A percentile compares a stretch with the other conserved stretches of the same genome.
These are phyloP conservation scores for Caenorhabditis sp. DNA, from an alignment of 2,888 invertebrate genomes.

Conservation along the genomic window DNA sequence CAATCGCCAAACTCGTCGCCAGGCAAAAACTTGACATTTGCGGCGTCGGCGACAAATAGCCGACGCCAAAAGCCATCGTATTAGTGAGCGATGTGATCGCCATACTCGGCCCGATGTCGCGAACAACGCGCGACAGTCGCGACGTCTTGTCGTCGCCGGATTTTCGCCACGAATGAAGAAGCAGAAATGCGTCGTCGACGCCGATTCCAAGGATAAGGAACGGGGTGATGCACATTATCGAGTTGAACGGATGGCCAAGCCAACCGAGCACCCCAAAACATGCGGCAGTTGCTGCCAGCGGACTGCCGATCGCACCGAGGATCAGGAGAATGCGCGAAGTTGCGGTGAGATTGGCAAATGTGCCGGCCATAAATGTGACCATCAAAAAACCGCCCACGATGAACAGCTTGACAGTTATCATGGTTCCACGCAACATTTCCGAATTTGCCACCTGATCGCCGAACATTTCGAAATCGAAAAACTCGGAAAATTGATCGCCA, in stretches of 20 bases:
- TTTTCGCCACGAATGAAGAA: constrained; percentile 53
- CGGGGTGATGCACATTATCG: constrained; percentile 60
- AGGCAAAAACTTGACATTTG: constrained; percentile 64
- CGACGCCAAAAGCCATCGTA: constrained; percentile 56
- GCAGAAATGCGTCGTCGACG: constrained; percentile 60
- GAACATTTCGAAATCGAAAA: constrained; percentile 59
- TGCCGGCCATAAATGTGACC: constrained; percentile 61
- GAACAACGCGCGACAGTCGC: constrained; percentile 39
- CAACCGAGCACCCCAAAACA: constrained; percentile 54
- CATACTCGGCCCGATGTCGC: constrained; percentile 55
- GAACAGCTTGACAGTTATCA: constrained; percentile 59
- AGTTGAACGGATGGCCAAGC: constrained; percentile 51
- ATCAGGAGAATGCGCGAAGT: constrained; percentile 45
- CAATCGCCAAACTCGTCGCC: constrained; percentile 64
- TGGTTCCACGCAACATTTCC: constrained; percentile 64
- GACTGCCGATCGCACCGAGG: constrained; percentile 48
- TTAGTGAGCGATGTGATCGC: constrained; percentile 56
- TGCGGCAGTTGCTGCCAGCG: constrained; percentile 44
- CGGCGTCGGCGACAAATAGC: constrained; percentile 49
- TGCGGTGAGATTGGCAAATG: constrained; percentile 51
- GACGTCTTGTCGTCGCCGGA: constrained; percentile 2
- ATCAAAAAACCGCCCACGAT: constrained; percentile 53
- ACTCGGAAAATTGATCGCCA: constrained; percentile 42
- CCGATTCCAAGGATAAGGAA: constrained; percentile 58
- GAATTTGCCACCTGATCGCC: constrained; percentile 66